Evolutionary conservation across 2,113 vertebrate genomes (phyloP), one percentile per base, ranked within the genome.

Genomic region (Circaetus cinerascens): DNA sequence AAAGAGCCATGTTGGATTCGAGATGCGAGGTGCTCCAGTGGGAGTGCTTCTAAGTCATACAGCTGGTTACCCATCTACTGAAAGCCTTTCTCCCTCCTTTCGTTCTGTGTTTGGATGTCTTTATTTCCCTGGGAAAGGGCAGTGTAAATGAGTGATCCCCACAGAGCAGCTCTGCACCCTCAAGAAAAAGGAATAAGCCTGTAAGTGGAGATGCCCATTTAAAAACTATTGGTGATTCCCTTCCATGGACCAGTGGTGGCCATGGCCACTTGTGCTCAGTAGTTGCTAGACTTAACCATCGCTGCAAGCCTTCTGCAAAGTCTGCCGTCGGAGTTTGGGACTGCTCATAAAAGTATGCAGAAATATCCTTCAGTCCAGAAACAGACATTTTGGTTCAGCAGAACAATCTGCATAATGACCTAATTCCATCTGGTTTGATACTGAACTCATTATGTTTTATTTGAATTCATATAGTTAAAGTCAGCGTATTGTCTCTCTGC

Each of bases 1-100:
- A 92, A 96, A 82, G 30, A 94, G 23, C 32, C 43, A 25, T 13
- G 80, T 78, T 94, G 69, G n/a, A 27, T 95, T 91, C 72, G 62
- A 93, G 60, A 86, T 68, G 71, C 11, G 56, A 93, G 87, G 38
- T 0, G 20, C 64, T 95, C 72, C 36, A 10, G 11, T 45, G 60
- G 77, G 88, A 59, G 91, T 96, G 30, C 48, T 85, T 94, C 67
- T 25, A 27, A 88, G 41, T 71, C 59, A 55, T 43, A 12, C 73
- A 90, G 77, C 92, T 90, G 84, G 50, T 95, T 96, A 46, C 45
- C 22, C 59, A 51, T 38, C 92, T 78, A 66, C 32, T 75, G 68
- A 59, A 96, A 59, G 67, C 85, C 67, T 95, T 85, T 50, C 72
- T 90, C 48, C 46, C n/a, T 75, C 53, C 41, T 84, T 87, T 59